Evolutionary conservation across 1,140 invertebrate genomes (phyloP), one percentile per base, ranked within the genome.

Genomic region (Pectinophora gossypiella): DNA sequence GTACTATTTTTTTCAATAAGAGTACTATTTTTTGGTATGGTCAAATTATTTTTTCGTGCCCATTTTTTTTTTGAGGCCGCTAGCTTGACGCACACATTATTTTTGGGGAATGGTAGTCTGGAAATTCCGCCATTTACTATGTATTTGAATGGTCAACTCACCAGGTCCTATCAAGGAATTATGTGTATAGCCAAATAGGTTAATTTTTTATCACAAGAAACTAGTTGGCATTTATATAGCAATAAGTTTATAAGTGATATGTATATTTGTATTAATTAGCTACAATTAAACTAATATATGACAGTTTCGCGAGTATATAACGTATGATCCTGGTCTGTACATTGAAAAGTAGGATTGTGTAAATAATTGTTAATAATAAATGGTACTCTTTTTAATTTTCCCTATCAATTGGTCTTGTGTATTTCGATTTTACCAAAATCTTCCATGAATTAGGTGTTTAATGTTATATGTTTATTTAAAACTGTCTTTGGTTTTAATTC

Each of bases 171-270:
- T 15, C n/a, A 1, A 16, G 3, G n/a, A 40, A 13, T 3, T 40
- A 16, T 40, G 36, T 40, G 16, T 13, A 40, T 15, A 16, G 16
- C 7, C 7, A 40, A 16, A 40, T 40, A 40, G 36, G n/a, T 15
- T 40, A 40, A 40, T 40, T 40, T 40, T 40, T 15, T 40, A 40
- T 16, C 36, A 18, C 27, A 18, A 40, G 36, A 40, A 40, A 32
- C 18, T 59, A 51, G 54, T 63, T 52, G 52, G 60, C 60, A 63
- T 63, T 63, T 63, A 63, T 55, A 50, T 51, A 15, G 40, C 51
- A 44, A 27, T 32, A 16, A 18, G 46, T n/a, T n/a, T n/a, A 50
- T 56, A 50, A 45, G 44, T 56, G 42, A 56, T 50, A 22, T 55
- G 53, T 55, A 55, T 55, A 55, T 55, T 32, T 48, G 36, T 40